Conservation (phyloP, 1,140 invertebrate genomes). For the Ceratosolen solmsi region DNA sequence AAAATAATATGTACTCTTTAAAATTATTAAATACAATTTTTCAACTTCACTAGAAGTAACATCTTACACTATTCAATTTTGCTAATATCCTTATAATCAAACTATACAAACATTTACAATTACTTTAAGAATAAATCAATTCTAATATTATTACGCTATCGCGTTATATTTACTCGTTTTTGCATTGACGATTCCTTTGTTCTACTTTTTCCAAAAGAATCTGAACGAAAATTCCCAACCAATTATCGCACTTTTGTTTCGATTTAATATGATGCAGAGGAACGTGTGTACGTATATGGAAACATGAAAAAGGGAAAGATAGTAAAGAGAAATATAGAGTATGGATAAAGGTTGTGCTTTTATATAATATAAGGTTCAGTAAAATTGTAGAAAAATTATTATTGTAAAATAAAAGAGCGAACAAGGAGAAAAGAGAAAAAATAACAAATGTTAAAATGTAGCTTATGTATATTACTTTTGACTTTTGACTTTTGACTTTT, state of each 20-base stretch:
- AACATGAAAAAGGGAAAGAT: no score
- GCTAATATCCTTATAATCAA: conserved; percentile 40
- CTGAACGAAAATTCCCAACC: neutral
- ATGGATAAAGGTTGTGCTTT: no score
- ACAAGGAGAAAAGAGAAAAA: neutral
- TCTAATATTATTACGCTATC: neutral
- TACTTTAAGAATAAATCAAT: neutral
- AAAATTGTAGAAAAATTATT: neutral
- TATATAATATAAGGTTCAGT: no score
- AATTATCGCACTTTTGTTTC: neutral
- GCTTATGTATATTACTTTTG: neutral
- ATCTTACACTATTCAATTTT: neutral
- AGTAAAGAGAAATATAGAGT: no score
- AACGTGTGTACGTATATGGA: neutral
- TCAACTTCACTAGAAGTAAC: neutral
- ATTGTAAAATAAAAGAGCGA: no score
- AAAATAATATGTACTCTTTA: no score
- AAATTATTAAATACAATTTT: conserved; percentile 43
- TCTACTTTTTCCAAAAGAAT: neutral
- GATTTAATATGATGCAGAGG: neutral
- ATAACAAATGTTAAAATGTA: neutral
- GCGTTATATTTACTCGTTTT: neutral
- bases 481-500: neutral
- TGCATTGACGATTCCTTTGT: no score
- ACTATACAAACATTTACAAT: conserved; percentile 19